Evolutionary conservation across 2,888 invertebrate genomes (phyloP).

Genomic region (Drosophila histrio): DNA sequence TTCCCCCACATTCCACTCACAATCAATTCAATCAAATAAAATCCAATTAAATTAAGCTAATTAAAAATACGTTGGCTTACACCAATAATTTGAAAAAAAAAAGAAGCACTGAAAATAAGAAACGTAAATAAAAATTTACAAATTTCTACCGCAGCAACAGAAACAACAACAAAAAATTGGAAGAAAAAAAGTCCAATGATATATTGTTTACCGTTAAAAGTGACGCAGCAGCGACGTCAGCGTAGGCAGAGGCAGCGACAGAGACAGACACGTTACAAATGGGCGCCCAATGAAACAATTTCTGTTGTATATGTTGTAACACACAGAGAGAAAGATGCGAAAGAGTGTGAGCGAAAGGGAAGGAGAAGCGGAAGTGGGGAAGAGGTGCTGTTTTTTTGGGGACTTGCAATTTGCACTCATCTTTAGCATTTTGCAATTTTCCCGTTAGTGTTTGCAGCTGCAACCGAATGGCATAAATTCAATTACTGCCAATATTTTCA

Average conservation of each 20-base stretch:
- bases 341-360: neutral
- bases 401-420: slow-evolving; percentile 44
- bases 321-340: neutral
- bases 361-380: neutral
- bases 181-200: slow-evolving; percentile 30
- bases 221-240: neutral
- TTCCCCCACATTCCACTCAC: neutral
- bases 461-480: slow-evolving; percentile 61
- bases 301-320: neutral
- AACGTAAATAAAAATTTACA: slow-evolving; percentile 9
- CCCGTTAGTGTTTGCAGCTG: slow-evolving; percentile 23
- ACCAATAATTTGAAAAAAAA: slow-evolving; percentile 27
- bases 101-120: slow-evolving; percentile 9
- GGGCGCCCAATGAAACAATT: slow-evolving; percentile 21
- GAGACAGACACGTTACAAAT: slow-evolving; percentile 19
- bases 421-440: slow-evolving; percentile 37
- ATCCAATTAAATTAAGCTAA: slow-evolving; percentile 58
- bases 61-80: slow-evolving; percentile 46
- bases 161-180: slow-evolving; percentile 8
- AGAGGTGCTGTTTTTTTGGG: slow-evolving; percentile 21
- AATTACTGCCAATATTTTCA: slow-evolving; percentile 68
- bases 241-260: neutral
- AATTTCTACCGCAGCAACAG: slow-evolving; percentile 20
- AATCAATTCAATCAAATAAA: slow-evolving; percentile 5
- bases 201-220: slow-evolving; percentile 51